These are phyloP conservation scores for Catharus minimus DNA, from an alignment of 2,113 vertebrate species.

Conservation along the genomic window DNA sequence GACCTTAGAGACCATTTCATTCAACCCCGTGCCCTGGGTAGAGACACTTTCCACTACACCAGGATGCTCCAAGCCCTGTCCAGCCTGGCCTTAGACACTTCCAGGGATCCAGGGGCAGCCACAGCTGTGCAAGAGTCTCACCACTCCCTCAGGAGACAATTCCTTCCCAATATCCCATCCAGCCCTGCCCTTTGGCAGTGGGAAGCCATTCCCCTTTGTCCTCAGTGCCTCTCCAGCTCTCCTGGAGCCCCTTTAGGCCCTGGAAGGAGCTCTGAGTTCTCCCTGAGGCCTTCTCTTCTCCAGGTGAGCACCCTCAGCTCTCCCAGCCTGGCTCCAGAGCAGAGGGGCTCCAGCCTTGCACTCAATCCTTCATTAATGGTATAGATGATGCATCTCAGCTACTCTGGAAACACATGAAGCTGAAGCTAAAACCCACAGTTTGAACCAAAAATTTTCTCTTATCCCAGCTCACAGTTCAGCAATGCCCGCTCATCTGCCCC, in stretches of 20 bases:
- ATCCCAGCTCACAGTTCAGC: background rate
- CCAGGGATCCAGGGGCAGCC: background rate
- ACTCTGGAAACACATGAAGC: background rate
- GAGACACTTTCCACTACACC: background rate
- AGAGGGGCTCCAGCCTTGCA: background rate
- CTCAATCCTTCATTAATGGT: background rate
- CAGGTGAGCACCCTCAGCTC: background rate
- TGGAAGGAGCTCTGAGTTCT: fast-evolving
- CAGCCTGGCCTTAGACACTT: fast-evolving
- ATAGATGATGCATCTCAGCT: background rate
- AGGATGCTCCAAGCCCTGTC: background rate
- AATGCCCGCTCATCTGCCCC: fast-evolving
- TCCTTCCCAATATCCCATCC: background rate
- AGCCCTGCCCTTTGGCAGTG: background rate
- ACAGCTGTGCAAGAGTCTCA: background rate
- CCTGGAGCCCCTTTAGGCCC: background rate
- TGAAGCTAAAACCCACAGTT: background rate
- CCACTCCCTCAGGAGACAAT: fast-evolving
- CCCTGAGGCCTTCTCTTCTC: background rate
- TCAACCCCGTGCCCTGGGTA: background rate
- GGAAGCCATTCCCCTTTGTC: background rate
- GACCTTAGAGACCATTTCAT: background rate
- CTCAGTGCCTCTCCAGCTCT: background rate
- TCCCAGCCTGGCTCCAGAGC: background rate
- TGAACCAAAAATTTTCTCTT: background rate